phyloP scores from a whole-genome alignment of 2,888 invertebrate species.

The Abscondita cerata region DNA sequence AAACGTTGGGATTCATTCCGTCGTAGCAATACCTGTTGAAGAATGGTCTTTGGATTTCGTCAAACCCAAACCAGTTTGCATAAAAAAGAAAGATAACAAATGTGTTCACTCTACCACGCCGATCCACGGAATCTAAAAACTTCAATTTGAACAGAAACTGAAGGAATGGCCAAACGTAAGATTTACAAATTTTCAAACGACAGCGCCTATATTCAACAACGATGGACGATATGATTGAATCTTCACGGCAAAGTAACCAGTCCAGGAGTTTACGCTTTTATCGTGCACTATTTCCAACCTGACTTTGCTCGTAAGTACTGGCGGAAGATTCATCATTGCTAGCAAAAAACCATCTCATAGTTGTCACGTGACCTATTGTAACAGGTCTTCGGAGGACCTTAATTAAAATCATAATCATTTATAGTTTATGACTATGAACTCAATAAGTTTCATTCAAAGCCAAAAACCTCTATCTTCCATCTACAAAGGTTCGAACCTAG shows the following conservation, averaged over 20 bases:
- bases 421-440: no score
- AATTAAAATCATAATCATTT: no score
- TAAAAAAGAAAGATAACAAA: slow-evolving; percentile 77
- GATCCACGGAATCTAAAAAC: slow-evolving; percentile 80
- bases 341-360: no score
- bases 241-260: slow-evolving; percentile 77
- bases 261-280: slow-evolving; percentile 83
- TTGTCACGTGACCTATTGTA: no score
- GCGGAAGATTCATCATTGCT: neutral
- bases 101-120: slow-evolving; percentile 78
- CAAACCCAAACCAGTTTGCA: slow-evolving; percentile 83
- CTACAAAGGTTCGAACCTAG: no score
- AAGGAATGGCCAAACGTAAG: slow-evolving; percentile 65
- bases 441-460: no score
- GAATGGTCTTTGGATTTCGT: slow-evolving; percentile 92
- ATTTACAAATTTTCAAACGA: slow-evolving; percentile 55
- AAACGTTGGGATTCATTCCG: slow-evolving; percentile 79
- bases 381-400: no score
- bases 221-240: slow-evolving; percentile 68
- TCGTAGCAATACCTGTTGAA: slow-evolving; percentile 82
- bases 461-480: no score
- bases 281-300: slow-evolving; percentile 95
- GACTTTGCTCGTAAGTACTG: slow-evolving; percentile 72
- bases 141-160: slow-evolving; percentile 76
- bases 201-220: slow-evolving; percentile 76